These are phyloP conservation scores for Drosophila mulleri DNA, from an alignment of 2,888 invertebrate species.

Conservation along the genomic window DNA sequence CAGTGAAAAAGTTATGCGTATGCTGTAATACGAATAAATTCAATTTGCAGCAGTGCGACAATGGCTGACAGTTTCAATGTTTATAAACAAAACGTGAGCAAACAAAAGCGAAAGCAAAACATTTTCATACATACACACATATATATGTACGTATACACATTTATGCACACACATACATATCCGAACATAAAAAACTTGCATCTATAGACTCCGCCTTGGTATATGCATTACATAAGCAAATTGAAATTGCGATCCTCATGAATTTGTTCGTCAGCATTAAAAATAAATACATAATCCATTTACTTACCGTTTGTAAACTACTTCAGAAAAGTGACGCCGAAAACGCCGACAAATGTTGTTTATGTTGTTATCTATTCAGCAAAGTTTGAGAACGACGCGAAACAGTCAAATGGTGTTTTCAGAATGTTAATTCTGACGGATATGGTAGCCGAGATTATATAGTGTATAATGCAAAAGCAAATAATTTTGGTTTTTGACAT, in stretches of 20 bases:
- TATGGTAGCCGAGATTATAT: not conserved
- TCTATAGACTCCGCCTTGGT: constrained; percentile 4
- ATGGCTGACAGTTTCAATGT: constrained; percentile 27
- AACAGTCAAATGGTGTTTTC: not conserved
- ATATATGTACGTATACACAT: not conserved
- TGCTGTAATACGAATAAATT: constrained; percentile 19
- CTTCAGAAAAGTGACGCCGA: constrained; percentile 35
- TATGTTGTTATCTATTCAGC: constrained; percentile 4
- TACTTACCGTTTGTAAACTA: constrained; percentile 49
- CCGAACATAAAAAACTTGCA: constrained; percentile 6
- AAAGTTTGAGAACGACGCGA: not conserved
- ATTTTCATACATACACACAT: not conserved
- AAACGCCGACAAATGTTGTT: constrained; percentile 22
- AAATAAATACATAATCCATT: not conserved
- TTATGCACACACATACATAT: not conserved
- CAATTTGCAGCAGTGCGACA: constrained; percentile 6
- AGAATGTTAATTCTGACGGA: not conserved
- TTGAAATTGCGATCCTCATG: constrained; percentile 12
- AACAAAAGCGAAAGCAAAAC: constrained; percentile 21
- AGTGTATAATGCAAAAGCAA: constrained; percentile 6
- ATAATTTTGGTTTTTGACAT: constrained; percentile 12
- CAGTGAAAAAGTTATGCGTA: constrained; percentile 21
- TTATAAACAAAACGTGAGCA: constrained; percentile 67
- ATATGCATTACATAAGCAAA: constrained; percentile 48
- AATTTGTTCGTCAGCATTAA: constrained; percentile 8